Evolutionary conservation across 2,797 vertebrate species (phyloP), one percentile per base, ranked within the genome.

Genomic region (Melanotaenia pygmaea): DNA sequence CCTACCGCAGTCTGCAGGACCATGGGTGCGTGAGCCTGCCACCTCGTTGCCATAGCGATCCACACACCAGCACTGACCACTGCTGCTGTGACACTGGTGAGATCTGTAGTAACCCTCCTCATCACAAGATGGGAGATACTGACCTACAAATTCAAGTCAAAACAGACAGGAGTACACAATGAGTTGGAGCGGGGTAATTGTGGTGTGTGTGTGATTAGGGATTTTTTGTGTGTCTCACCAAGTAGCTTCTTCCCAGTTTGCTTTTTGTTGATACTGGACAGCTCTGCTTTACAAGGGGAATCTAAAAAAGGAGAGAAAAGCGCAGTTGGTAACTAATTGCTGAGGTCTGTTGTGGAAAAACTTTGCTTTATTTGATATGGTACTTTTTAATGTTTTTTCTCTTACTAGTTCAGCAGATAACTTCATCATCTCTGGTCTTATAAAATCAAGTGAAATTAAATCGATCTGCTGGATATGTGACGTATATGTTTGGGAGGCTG

Each of bases 41-140:
- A 96, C 92, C 86, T 98, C 96, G 28, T 96, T 96, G 81, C 97
- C 97, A 9, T 96, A 94, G 45, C 92, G 92, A 86, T 98, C 96
- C 80, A 97, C 96, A n/a, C 97, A 98, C 97, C 97, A 98, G 58
- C 97, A 98, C 87, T 97, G 95, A 0, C 96, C 96, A 0, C 91
- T 96, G 90, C 90, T 91, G 75, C 91, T 80, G 74, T 97, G 96
- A 85, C 96, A 98, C 87, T 98, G 97, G 54, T 95, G 94, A 59
- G 96, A 94, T 24, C 88, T 74, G 47, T 96, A 98, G 85, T 96
- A 94, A 2, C 97, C 97, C 0, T 95, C 94, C 40, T 95, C 95
- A 45, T 97, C 96, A 76, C 97, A 98, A 68, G 96, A 94, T 0
- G 97, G 97, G 76, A 97, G 71, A 70, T 96, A 97, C 56, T 95